Conservation (phyloP, 1,140 invertebrate species). For the Drosophila nikananu region DNA sequence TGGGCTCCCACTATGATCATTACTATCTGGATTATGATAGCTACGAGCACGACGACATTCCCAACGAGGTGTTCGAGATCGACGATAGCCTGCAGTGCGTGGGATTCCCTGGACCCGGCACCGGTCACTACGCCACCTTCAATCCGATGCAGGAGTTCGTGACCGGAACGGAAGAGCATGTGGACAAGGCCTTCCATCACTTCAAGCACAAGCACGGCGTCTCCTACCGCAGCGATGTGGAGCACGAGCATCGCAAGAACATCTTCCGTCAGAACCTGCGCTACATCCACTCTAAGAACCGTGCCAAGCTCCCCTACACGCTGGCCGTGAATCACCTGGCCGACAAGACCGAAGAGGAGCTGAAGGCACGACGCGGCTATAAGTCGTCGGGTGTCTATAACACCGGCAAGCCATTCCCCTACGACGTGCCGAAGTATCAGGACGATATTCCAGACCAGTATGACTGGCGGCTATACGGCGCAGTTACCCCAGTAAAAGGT, state of each 20-base stretch:
- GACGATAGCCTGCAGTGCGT: constrained; percentile 90
- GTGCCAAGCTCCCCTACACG: constrained; percentile 90
- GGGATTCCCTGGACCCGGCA: constrained; percentile 95
- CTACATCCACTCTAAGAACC: constrained; percentile 94
- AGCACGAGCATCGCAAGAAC: constrained; percentile 91
- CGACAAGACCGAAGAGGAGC: constrained; percentile 92
- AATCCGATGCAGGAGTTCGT: constrained; percentile 98
- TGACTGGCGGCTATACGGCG: constrained; percentile 96
- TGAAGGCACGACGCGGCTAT: constrained; percentile 92
- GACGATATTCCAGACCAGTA: constrained; percentile 89
- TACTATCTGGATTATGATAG: constrained; percentile 95
- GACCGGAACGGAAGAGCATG: constrained; percentile 89
- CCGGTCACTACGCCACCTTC: constrained; percentile 91
- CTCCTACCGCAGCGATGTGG: constrained; percentile 88
- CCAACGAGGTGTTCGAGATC: constrained; percentile 90
- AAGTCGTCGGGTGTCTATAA: constrained; percentile 89
- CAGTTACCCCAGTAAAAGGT: constrained; percentile 97
- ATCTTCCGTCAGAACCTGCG: constrained; percentile 96
- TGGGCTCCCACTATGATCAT: constrained; percentile 98
- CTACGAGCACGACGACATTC: constrained; percentile 89
- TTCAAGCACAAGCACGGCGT: constrained; percentile 92
- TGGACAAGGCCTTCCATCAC: constrained; percentile 91
- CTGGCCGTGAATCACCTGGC: constrained; percentile 95
- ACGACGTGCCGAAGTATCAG: constrained; percentile 83
- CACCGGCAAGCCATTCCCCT: constrained; percentile 88